Conservation (phyloP, 1,140 invertebrate genomes). For the Pogonomyrmex californicus region DNA sequence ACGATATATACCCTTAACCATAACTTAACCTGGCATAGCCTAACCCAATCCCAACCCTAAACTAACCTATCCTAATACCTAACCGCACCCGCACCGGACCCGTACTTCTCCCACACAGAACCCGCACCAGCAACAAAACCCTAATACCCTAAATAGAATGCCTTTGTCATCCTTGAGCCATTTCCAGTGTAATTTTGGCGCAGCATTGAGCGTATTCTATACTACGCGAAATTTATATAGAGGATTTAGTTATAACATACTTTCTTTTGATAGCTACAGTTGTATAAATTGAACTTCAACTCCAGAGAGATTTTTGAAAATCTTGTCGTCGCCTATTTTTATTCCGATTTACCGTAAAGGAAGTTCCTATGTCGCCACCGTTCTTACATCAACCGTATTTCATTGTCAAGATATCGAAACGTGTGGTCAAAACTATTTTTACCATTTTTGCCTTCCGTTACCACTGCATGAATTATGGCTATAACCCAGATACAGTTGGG, state of each 20-base stretch:
- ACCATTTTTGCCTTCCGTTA: not conserved
- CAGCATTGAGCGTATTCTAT: not conserved
- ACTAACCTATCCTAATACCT: too few relatives aligned
- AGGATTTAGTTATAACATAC: not conserved
- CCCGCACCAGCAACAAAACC: too few relatives aligned
- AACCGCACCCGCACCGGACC: too few relatives aligned
- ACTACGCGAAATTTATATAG: not conserved
- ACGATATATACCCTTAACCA: too few relatives aligned
- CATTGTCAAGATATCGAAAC: slow-evolving; percentile 45
- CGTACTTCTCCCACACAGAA: too few relatives aligned
- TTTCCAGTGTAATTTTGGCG: not conserved
- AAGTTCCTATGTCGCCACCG: not conserved
- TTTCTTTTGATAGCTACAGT: not conserved
- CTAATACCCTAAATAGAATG: not conserved
- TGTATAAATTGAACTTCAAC: not conserved
- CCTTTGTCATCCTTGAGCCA: not conserved
- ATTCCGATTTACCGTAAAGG: not conserved
- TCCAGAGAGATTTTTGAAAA: slow-evolving; percentile 31
- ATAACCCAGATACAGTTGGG: not conserved
- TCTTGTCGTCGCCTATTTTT: slow-evolving; percentile 34
- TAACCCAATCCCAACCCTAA: too few relatives aligned
- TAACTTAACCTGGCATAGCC: too few relatives aligned
- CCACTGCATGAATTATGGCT: not conserved
- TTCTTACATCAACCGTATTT: slow-evolving; percentile 15
- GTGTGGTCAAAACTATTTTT: slow-evolving; percentile 33